Evolutionary conservation across 2,888 invertebrate species (phyloP), one percentile per base, ranked within the genome.

Genomic region (Drosophila subquinaria): DNA sequence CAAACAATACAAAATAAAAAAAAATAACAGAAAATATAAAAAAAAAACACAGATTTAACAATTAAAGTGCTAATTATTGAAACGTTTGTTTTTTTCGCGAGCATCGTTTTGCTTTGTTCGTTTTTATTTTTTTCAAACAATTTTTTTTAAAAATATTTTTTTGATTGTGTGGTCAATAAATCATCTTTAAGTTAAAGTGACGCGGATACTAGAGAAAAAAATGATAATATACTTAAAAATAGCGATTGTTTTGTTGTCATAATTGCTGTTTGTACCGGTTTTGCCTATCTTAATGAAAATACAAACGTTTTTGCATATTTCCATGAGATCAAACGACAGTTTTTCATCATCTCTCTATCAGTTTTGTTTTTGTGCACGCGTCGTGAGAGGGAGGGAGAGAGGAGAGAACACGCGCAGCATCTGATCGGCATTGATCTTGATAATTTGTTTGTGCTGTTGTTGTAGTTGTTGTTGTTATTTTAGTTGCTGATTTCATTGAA

Each of bases 131-230:
- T 68, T 61, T 63, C 42, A 33, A 1, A 13, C 3, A 1, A 23
- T 27, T 36, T 55, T 69, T 67, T 71, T 72, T 72, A 42, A 4
- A 38, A 35, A 40, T 9, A 36, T 15, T 40, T 65, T 63, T 81
- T 66, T 59, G 36, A 72, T 71, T 73, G 63, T 82, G 83, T 67
- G 87, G 40, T 59, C 27, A 83, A 76, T 81, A 70, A 80, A 81
- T 81, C 70, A 83, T 72, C 66, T 69, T 67, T 30, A 62, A 64
- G 59, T 55, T 71, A 64, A 77, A 85, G 83, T 82, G 76, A 45
- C 72, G 43, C 20, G 55, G 48, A 48, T 61, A 47, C 33, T 57
- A 52, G 47, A 50, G 47, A 50, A 30, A 68, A 65, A 62, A 33
- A 15, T 38, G 15, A 61, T 53, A 45, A 56, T 59, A 27, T 15